Conservation (phyloP, 2,888 invertebrate species). For the Meloe dianella region DNA sequence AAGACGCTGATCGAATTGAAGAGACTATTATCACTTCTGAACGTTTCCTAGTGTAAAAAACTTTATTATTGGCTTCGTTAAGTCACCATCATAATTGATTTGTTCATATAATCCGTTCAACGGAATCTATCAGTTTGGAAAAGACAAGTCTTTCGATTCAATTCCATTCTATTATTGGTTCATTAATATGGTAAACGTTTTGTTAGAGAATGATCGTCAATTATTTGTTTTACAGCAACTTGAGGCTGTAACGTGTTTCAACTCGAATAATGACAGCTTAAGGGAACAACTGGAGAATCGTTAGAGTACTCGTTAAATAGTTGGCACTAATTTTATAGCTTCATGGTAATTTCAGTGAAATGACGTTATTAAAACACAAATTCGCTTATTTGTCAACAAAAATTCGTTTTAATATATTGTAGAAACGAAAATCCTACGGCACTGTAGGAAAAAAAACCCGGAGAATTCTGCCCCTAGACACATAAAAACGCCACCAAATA, state of each 20-base stretch:
- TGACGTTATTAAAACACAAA: background rate
- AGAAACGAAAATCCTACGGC: background rate
- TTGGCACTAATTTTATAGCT: background rate
- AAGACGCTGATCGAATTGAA: conserved; percentile 47
- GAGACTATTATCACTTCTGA: conserved; percentile 44
- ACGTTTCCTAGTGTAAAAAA: conserved; percentile 34
- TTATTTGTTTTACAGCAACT: background rate
- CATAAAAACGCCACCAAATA: background rate
- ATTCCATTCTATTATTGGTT: background rate
- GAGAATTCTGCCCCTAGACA: background rate
- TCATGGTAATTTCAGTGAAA: background rate
- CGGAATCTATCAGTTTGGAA: background rate
- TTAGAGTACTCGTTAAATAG: background rate
- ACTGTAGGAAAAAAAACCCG: background rate
- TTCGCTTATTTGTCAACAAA: background rate
- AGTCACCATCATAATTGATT: conserved; percentile 34
- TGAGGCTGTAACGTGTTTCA: background rate
- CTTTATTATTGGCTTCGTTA: conserved; percentile 38
- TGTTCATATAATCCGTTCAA: conserved; percentile 3
- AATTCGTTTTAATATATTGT: background rate
- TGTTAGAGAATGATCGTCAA: background rate
- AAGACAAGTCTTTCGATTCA: background rate
- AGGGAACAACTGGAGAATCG: background rate
- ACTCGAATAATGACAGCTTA: background rate
- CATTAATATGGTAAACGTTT: background rate